Base-by-base conservation (phyloP, 2,888 invertebrate species). In the Melinopterus prodromus region DNA sequence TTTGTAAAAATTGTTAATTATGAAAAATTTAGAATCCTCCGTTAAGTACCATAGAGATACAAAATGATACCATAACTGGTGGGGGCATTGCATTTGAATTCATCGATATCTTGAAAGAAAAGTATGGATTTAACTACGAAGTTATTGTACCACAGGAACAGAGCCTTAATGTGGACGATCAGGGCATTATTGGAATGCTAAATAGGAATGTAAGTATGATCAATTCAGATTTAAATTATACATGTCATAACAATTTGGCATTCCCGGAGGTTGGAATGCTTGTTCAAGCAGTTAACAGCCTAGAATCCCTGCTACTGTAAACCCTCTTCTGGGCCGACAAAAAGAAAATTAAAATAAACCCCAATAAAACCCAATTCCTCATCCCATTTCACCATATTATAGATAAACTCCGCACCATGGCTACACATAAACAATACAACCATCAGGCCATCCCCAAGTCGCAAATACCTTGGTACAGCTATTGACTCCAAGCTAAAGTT, bases 121-220 rank as follows among this genome's bases (percentile, higher is more conserved):
- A 93, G 84, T 94, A 93, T 83, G 93, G 95, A 83, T 96, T 97
- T 82, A 93, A 94, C 0, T 96, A 94, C 85, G 92, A 93, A 14
- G 90, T 96, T 0, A 87, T 94, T 14, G 87, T 91, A 76, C 95
- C 96, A 0, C 75, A 78, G n/a, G 79, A 81, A 89, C 93, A 95
- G 85, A 90, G 91, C 7, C 91, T 94, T 82, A 94, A 94, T 0
- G 90, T 91, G 7, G 87, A 87, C 0, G 85, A 91, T 16, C 91
- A 90, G 0, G 95, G 95, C 7, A 87, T 96, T 16, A 90, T 95
- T 70, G 91, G 93, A 80, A 89, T 94, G 83, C 88, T 96, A 0
- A 90, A 91, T 80, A 88, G 89, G 75, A 91, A 91, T 85, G 95
- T 94, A 88, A 81, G 88, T 88, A 83, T 71, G 12, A 26, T 26